These are phyloP conservation scores for Myotis vivesi DNA, from an alignment of 2,797 vertebrate species.

Conservation along the genomic window DNA sequence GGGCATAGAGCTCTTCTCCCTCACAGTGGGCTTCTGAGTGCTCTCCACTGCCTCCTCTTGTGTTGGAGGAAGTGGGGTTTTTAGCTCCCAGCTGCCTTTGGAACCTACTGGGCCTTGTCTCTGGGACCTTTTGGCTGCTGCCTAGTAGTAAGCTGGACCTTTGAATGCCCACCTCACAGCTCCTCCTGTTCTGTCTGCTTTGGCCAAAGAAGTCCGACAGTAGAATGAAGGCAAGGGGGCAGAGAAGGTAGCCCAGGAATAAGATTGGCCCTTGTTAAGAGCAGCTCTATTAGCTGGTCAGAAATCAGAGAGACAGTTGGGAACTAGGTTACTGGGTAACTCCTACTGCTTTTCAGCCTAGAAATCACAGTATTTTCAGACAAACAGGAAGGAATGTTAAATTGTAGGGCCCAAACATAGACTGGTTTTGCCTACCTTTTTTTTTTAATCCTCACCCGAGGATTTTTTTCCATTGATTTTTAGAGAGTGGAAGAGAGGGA, in stretches of 20 bases:
- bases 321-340: not conserved
- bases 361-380: slow-evolving; percentile 3
- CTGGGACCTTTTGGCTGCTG: not conserved
- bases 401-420: not conserved
- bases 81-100: not conserved
- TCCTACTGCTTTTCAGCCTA: not conserved
- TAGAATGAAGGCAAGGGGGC: not conserved
- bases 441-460: not conserved
- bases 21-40: not conserved
- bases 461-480: not conserved
- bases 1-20: not conserved
- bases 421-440: not conserved
- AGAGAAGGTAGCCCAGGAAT: not conserved
- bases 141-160: not conserved
- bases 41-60: not conserved
- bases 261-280: not conserved
- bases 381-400: not conserved
- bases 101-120: not conserved
- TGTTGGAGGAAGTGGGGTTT: not conserved
- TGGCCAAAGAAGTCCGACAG: not conserved
- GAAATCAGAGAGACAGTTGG: not conserved
- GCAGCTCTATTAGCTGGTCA: not conserved
- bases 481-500: not conserved
- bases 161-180: not conserved
- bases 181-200: not conserved